phyloP scores from a whole-genome alignment of 2,888 invertebrate species.

The Volucella bombylans region DNA sequence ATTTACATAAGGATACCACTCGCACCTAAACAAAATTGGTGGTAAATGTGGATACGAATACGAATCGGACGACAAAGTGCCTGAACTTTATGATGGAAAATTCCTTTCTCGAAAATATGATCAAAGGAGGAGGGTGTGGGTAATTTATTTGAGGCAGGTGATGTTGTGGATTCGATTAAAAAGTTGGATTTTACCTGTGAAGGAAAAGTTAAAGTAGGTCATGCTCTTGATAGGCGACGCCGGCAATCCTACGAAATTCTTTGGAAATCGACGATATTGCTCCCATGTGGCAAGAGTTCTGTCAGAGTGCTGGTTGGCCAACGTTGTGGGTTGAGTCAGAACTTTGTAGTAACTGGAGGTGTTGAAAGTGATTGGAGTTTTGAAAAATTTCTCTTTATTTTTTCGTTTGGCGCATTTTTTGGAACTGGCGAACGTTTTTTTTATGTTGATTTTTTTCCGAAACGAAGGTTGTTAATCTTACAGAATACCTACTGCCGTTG shows the following conservation, averaged over 20 bases:
- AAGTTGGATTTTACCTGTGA: not conserved
- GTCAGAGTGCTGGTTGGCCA: slow-evolving; percentile 9
- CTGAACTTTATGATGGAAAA: not conserved
- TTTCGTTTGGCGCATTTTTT: not conserved
- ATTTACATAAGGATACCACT: slow-evolving; percentile 33
- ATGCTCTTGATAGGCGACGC: slow-evolving; percentile 10
- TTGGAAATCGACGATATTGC: slow-evolving; percentile 24
- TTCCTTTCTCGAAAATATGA: not conserved
- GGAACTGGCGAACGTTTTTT: no score
- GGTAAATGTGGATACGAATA: slow-evolving; percentile 7
- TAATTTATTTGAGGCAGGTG: slow-evolving; percentile 36
- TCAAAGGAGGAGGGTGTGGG: not conserved
- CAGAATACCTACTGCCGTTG: not conserved
- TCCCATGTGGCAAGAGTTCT: slow-evolving; percentile 10
- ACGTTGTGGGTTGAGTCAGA: slow-evolving; percentile 33
- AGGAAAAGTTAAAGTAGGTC: slow-evolving; percentile 43
- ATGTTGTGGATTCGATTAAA: slow-evolving; percentile 7
- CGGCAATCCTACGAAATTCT: slow-evolving; percentile 25
- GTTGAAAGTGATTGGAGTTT: slow-evolving; percentile 30
- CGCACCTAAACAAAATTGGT: slow-evolving; percentile 28
- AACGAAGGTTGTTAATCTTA: slow-evolving; percentile 8
- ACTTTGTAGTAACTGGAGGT: slow-evolving; percentile 14
- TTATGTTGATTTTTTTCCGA: no score
- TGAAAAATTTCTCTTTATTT: slow-evolving; percentile 4
- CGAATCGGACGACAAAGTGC: not conserved